These are phyloP conservation scores for Otis tarda DNA, from an alignment of 2,113 vertebrate species.

Conservation along the genomic window DNA sequence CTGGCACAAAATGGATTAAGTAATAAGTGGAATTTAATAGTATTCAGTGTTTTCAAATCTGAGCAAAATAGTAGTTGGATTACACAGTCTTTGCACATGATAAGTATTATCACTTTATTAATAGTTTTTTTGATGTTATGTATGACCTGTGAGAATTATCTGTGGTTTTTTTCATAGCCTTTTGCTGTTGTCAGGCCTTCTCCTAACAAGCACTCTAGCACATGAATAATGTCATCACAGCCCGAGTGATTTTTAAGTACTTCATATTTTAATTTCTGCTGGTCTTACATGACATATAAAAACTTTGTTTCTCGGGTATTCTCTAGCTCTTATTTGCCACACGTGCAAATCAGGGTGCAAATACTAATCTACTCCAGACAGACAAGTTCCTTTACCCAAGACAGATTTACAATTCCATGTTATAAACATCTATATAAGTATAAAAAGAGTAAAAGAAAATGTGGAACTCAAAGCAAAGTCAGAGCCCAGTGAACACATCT, in stretches of 20 bases:
- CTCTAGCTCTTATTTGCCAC: not conserved
- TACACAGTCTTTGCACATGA: not conserved
- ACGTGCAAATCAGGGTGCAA: not conserved
- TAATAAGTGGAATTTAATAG: not conserved
- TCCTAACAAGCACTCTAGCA: not conserved
- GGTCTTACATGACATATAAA: not conserved
- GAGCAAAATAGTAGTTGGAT: not conserved
- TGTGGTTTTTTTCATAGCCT: not conserved
- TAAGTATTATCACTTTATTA: not conserved
- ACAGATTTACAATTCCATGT: not conserved
- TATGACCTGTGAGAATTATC: not conserved
- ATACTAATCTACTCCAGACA: not conserved
- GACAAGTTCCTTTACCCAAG: not conserved
- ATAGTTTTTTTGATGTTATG: not conserved
- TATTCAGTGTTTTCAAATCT: not conserved
- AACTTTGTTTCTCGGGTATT: not conserved
- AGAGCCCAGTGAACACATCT: not conserved
- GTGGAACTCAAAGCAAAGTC: not conserved
- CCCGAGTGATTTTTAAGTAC: not conserved
- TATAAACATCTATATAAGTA: not conserved
- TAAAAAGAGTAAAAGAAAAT: not conserved
- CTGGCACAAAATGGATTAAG: not conserved
- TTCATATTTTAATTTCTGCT: not conserved
- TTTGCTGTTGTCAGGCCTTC: not conserved
- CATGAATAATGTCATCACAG: not conserved